These are phyloP conservation scores for Poecilobothrus nobilitatus DNA, from an alignment of 2,888 invertebrate genomes.

Conservation along the genomic window DNA sequence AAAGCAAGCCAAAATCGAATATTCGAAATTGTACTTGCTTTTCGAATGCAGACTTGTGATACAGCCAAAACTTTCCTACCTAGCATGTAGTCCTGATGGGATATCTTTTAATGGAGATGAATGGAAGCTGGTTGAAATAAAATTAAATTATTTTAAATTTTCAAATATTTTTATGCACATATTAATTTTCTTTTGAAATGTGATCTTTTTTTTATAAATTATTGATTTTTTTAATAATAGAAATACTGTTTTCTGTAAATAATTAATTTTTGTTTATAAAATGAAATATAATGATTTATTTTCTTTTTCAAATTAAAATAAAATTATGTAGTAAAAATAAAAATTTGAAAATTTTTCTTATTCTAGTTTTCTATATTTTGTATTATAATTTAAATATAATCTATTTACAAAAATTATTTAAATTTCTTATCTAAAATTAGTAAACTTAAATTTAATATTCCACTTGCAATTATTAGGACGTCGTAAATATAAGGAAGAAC, in stretches of 20 bases:
- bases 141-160: neutral
- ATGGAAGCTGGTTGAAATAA: conserved; percentile 13
- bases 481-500: conserved; percentile 13
- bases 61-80: conserved; percentile 8
- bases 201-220: too few relatives aligned
- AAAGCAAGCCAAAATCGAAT: conserved; percentile 12
- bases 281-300: too few relatives aligned
- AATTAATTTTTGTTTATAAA: too few relatives aligned
- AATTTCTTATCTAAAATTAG: conserved; percentile 12
- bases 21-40: conserved; percentile 10
- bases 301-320: too few relatives aligned
- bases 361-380: too few relatives aligned
- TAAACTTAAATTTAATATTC: conserved; percentile 8
- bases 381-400: too few relatives aligned
- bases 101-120: conserved; percentile 15
- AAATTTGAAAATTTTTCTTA: too few relatives aligned
- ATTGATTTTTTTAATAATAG: too few relatives aligned
- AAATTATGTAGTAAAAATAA: neutral
- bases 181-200: too few relatives aligned
- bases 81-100: conserved; percentile 14
- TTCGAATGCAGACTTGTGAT: conserved; percentile 12
- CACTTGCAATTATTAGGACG: conserved; percentile 12
- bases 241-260: too few relatives aligned
- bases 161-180: too few relatives aligned
- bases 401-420: too few relatives aligned